Conservation (phyloP, 2,888 invertebrate genomes). For the Tinea semifulvella region DNA sequence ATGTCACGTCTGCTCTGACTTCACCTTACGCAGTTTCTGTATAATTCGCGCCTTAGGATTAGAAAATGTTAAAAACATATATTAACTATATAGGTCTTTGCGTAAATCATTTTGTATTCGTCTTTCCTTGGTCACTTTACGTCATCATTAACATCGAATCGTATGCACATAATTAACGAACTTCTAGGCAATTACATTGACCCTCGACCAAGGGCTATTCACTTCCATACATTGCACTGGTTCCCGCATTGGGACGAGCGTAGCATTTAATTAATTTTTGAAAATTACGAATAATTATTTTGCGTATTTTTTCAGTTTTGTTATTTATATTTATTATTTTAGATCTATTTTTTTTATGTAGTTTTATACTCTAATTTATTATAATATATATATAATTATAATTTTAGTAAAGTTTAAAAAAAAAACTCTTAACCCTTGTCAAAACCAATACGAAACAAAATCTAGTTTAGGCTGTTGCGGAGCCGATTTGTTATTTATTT, state of each 20-base stretch:
- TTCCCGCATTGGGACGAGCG: not conserved
- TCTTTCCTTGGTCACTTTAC: constrained; percentile 1
- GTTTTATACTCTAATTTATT: not conserved
- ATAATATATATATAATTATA: not conserved
- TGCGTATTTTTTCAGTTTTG: not conserved
- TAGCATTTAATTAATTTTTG: not conserved
- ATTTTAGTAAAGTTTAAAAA: too few species aligned
- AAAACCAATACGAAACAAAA: too few species aligned
- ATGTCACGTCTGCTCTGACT: too few species aligned
- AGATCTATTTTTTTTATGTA: not conserved
- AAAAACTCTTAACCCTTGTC: too few species aligned
- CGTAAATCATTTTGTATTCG: constrained; percentile 8
- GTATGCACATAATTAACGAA: constrained; percentile 12
- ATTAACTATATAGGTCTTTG: too few species aligned
- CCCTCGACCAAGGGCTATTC: not conserved
- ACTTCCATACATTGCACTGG: too few species aligned
- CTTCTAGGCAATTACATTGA: constrained; percentile 5
- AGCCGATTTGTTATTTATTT: too few species aligned
- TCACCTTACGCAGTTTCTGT: too few species aligned
- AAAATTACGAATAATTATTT: not conserved
- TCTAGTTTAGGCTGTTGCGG: too few species aligned
- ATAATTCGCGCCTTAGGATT: too few species aligned
- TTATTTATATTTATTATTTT: not conserved
- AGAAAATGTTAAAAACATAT: too few species aligned
- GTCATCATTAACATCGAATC: constrained; percentile 11